Evolutionary conservation across 2,888 invertebrate genomes (phyloP).

Genomic region (Cerastis leucographa): DNA sequence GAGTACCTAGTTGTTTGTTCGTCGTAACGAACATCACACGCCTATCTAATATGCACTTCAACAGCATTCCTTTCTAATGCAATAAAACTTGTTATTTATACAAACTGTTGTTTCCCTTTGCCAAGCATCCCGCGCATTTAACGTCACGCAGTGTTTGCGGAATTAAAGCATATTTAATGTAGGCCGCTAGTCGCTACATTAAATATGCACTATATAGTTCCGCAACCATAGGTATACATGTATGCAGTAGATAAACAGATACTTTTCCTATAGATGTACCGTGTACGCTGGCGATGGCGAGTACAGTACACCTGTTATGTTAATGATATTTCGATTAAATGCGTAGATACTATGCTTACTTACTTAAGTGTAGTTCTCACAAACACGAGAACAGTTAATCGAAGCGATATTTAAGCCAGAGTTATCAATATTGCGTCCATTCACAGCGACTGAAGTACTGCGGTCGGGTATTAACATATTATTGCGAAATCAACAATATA

Average conservation of each 20-base stretch:
- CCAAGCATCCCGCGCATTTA: background rate
- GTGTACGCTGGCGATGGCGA: conserved; percentile 3
- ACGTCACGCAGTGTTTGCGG: conserved; percentile 14
- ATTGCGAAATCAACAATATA: background rate
- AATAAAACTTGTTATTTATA: conserved; percentile 47
- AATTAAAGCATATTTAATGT: conserved; percentile 19
- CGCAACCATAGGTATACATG: background rate
- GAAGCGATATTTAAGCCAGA: conserved; percentile 11
- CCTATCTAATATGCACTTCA: conserved; percentile 23
- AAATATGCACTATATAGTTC: background rate
- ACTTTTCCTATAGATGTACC: background rate
- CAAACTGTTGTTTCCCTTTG: conserved; percentile 37
- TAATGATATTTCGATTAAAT: conserved; percentile 13
- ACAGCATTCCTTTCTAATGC: conserved; percentile 48
- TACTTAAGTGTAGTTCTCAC: background rate
- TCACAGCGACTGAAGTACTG: conserved; percentile 2
- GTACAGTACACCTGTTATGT: conserved; percentile 25
- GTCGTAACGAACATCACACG: conserved; percentile 19
- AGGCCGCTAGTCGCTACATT: too few relatives aligned
- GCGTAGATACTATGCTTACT: conserved; percentile 7
- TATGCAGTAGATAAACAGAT: conserved; percentile 14
- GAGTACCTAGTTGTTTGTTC: conserved; percentile 40
- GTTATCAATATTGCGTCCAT: conserved; percentile 25
- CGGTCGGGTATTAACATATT: background rate
- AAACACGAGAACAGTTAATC: conserved; percentile 8